phyloP scores from a whole-genome alignment of 1,140 invertebrate species.

The Aleiodes sp. region DNA sequence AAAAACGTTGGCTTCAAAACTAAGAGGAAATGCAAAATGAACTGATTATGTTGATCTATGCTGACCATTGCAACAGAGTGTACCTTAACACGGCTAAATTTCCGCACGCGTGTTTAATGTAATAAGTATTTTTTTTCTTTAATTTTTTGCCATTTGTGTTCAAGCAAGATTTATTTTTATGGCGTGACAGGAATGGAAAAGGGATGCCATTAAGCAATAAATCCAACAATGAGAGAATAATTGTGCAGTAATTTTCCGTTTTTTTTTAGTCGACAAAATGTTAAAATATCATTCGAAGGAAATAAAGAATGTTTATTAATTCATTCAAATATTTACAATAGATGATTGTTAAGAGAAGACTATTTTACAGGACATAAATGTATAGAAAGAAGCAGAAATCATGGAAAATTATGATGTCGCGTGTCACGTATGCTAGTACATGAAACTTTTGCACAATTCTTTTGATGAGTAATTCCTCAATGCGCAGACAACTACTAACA shows the following conservation, averaged over 20 bases:
- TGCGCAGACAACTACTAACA: not conserved
- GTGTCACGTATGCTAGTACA: not conserved
- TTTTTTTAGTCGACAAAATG: not conserved
- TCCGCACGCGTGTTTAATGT: not conserved
- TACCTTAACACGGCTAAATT: not conserved
- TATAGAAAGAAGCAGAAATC: no score
- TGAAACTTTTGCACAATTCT: not conserved
- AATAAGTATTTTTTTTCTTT: not conserved
- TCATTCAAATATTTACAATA: no score
- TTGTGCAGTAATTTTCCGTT: not conserved
- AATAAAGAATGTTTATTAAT: not conserved
- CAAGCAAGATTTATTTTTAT: not conserved
- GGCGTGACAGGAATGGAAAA: constrained; percentile 1
- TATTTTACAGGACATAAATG: no score
- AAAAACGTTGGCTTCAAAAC: not conserved
- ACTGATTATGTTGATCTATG: not conserved
- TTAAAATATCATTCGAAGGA: not conserved
- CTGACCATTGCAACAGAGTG: not conserved
- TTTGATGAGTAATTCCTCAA: not conserved
- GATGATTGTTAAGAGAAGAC: no score
- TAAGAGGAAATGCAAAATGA: not conserved
- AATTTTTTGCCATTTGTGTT: not conserved
- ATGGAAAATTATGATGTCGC: not conserved
- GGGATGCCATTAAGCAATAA: not conserved
- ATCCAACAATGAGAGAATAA: not conserved